Base-by-base conservation (phyloP, 2,797 vertebrate genomes). In the Limnodromus scolopaceus region DNA sequence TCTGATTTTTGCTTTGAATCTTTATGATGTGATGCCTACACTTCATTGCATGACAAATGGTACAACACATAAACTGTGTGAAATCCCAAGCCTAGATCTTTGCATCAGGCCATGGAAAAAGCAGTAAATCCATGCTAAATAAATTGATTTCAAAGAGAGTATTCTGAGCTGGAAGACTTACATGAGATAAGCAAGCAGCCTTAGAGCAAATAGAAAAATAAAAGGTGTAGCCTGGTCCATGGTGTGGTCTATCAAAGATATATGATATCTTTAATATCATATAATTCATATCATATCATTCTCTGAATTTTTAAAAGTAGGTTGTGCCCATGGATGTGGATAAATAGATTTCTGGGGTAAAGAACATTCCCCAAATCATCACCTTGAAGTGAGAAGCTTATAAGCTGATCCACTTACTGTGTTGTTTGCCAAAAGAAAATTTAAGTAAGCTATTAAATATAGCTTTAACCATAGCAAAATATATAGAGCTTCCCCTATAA, bases 331-430 rank as follows among this genome's bases (percentile, higher is more conserved):
- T 14, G 16, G 13, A 43, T 66, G 7, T 19, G 23, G 30, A 93
- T 6, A 68, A 75, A 91, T 15, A 74, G n/a, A 63, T 39, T 83
- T 8, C 16, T n/a, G 11, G 20, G 16, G 4, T 82, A 49, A 76
- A 58, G 23, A 38, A 57, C 11, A 3, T 38, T 53, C 41, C 10
- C 7, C 5, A 79, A 0, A 28, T 30, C 3, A 1, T 19, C 20
- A n/a, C 11, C 8, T 64, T 36, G 11, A 23, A 92, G 27, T 54
- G 14, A 64, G 13, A 3, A 34, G 10, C 41, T 60, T 53, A 24
- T 53, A 84, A 90, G 25, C 2, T 63, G 55, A 81, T 38, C 4
- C 32, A 27, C 3, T 34, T 51, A 36, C 9, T 39, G 5, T 65
- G 16, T 1, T 55, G 8, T 36, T 66, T 78, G 7, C 6, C 9